These are phyloP conservation scores for Lanistes nyassanus DNA, from an alignment of 1,140 invertebrate genomes.

Conservation along the genomic window DNA sequence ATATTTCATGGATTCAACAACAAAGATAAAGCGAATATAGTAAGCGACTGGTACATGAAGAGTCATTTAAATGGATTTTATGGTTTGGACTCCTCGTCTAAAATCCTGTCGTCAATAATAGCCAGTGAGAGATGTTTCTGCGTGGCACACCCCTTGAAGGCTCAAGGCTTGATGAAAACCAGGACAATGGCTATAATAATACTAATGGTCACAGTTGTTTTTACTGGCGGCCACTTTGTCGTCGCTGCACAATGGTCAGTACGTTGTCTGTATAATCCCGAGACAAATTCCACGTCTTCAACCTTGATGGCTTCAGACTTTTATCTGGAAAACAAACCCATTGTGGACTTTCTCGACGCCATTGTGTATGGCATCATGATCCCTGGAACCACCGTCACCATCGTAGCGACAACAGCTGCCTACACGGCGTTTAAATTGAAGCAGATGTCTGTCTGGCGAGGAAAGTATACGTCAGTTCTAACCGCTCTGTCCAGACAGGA, in stretches of 20 bases:
- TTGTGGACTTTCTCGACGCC: not conserved
- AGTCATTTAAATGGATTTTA: not conserved
- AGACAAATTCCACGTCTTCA: not conserved
- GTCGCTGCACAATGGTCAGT: not conserved
- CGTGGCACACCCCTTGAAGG: not conserved
- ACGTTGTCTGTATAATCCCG: not conserved
- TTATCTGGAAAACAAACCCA: not conserved
- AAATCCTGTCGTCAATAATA: not conserved
- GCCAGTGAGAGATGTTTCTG: not conserved
- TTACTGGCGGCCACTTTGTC: not conserved
- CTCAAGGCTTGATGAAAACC: not conserved
- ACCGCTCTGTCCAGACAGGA: not conserved
- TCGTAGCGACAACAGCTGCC: not conserved
- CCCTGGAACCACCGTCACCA: not conserved
- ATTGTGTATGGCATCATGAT: not conserved
- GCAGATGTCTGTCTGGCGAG: not conserved
- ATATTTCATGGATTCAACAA: not conserved
- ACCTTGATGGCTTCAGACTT: not conserved
- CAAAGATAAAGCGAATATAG: not conserved
- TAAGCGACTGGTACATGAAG: not conserved
- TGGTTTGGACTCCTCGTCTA: not conserved
- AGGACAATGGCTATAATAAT: not conserved
- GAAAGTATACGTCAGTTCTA: not conserved
- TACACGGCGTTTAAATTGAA: too few relatives aligned
- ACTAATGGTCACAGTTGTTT: not conserved